A percentile compares a stretch with the other conserved stretches of the same genome.
Conservation (phyloP, 2,797 vertebrate genomes). For the Lateolabrax maculatus region DNA sequence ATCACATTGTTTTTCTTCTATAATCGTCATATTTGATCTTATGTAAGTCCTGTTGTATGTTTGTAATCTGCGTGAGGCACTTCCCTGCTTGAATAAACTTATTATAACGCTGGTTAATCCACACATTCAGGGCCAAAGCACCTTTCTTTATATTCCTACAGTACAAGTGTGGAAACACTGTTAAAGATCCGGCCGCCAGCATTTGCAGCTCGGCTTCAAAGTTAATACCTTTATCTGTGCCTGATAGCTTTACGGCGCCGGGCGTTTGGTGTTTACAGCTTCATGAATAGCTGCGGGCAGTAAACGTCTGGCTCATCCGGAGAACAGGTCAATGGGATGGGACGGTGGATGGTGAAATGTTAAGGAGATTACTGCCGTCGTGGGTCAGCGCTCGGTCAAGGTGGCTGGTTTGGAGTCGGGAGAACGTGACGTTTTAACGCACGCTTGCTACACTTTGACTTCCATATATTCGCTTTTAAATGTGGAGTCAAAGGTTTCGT, state of each 20-base stretch:
- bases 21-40: background rate
- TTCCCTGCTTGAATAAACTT: background rate
- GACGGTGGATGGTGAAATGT: conserved; percentile 19
- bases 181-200: background rate
- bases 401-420: background rate
- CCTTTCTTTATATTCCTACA: background rate
- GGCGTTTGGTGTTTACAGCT: conserved; percentile 20
- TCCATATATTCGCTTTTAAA: background rate
- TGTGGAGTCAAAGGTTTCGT: background rate
- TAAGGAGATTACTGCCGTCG: conserved; percentile 14
- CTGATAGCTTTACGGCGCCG: conserved; percentile 24
- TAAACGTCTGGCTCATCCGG: conserved; percentile 12
- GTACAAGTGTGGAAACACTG: background rate
- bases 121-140: background rate
- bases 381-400: conserved; percentile 37
- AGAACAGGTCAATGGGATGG: conserved; percentile 13
- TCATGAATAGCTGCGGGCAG: conserved; percentile 14
- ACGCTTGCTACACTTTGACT: too few species aligned
- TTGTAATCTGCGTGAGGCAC: background rate
- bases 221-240: conserved; percentile 38
- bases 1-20: background rate
- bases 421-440: background rate
- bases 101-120: background rate
- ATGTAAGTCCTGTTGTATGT: background rate
- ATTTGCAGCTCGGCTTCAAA: conserved; percentile 20